Evolutionary conservation across 2,888 invertebrate genomes (phyloP).

Genomic region (Orthonychiurus folsomi): DNA sequence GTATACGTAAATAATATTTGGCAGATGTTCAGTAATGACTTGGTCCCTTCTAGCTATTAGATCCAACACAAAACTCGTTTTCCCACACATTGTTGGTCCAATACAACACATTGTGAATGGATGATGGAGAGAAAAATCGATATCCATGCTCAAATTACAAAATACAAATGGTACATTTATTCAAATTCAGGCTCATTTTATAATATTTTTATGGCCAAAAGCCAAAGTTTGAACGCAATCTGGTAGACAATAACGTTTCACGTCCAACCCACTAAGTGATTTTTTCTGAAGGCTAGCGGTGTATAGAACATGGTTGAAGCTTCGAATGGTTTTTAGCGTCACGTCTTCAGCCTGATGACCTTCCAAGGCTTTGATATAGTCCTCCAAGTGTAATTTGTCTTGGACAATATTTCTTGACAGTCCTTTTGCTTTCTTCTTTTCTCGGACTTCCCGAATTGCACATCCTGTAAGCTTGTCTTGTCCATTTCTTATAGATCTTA

Average conservation of each 20-base stretch:
- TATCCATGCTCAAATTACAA: neutral
- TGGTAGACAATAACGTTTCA: slow-evolving; percentile 12
- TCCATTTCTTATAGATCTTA: neutral
- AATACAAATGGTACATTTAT: neutral
- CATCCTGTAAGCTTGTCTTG: slow-evolving; percentile 8
- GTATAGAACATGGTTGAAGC: neutral
- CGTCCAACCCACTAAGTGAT: slow-evolving; percentile 16
- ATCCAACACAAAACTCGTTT: neutral
- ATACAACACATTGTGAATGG: slow-evolving; percentile 3
- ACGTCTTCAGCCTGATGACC: neutral
- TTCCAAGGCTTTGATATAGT: slow-evolving; percentile 4
- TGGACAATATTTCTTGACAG: slow-evolving; percentile 6
- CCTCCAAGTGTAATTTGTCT: slow-evolving; percentile 6
- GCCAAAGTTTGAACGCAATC: slow-evolving; percentile 8
- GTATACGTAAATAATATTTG: slow-evolving; percentile 10
- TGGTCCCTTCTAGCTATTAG: slow-evolving; percentile 1
- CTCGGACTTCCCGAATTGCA: neutral
- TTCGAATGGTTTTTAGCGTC: slow-evolving; percentile 11
- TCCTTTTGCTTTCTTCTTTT: slow-evolving; percentile 19
- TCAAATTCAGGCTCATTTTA: neutral
- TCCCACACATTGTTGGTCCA: slow-evolving; percentile 1
- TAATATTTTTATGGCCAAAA: slow-evolving; percentile 18
- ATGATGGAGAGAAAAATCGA: slow-evolving; percentile 4
- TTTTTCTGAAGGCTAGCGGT: slow-evolving; percentile 15
- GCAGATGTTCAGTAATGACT: neutral